phyloP scores from a whole-genome alignment of 2,113 vertebrate species.

The Castor canadensis region DNA sequence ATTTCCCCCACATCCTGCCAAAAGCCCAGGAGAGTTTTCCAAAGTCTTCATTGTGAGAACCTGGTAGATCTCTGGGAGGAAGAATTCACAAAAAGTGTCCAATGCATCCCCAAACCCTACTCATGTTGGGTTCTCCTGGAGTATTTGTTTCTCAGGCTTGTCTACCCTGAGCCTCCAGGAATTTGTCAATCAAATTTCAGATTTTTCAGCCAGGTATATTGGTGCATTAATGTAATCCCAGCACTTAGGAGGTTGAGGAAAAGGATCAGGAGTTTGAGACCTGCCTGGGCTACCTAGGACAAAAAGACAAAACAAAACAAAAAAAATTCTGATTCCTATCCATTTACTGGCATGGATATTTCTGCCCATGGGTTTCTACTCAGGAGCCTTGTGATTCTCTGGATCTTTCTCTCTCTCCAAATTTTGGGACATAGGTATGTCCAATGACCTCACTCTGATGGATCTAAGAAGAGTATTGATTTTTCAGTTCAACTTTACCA shows the following conservation, averaged over 20 bases:
- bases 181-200: background rate
- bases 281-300: no score
- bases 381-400: background rate
- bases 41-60: background rate
- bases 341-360: background rate
- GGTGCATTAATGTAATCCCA: no score
- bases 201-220: no score
- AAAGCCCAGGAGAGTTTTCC: background rate
- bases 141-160: background rate
- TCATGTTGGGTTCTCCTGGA: background rate
- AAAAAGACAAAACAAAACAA: no score
- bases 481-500: background rate
- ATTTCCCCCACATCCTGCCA: background rate
- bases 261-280: no score
- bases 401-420: background rate
- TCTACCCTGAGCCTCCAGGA: background rate
- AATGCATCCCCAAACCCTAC: background rate
- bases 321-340: no score
- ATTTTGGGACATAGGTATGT: background rate
- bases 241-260: no score
- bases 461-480: slow-evolving; percentile 5
- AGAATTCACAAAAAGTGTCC: background rate
- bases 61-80: background rate
- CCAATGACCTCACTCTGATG: background rate
- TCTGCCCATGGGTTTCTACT: background rate